Base-by-base conservation (phyloP, 1,140 invertebrate genomes). In the Leptinotarsa undecemlineata region DNA sequence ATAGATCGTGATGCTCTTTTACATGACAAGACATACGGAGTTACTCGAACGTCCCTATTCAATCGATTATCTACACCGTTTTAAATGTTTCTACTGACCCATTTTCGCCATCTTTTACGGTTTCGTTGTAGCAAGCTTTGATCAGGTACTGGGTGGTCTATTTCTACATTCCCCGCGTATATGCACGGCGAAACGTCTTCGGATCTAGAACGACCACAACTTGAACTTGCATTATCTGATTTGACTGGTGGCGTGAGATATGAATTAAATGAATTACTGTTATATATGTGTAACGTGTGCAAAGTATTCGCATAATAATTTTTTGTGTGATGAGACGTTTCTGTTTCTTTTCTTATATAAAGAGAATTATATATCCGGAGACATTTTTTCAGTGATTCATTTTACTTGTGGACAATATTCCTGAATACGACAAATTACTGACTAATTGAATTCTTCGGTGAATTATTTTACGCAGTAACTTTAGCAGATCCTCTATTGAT, bases 1-100 rank as follows among this genome's bases (percentile, higher is more conserved):
- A 71, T 67, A 67, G 64, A 67, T 67, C 64, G 64, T 67, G 64
- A 67, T 67, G 64, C 33, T 26, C 64, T 67, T 67, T 67, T 67
- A 67, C 64, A 67, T 67, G 64, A 67, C 64, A 67, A 19, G 33
- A 67, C 64, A 26, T 67, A 67, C 64, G 64, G 17, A 67, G 19
- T 23, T 21, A 67, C 64, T 26, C n/a, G 64, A 67, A 67, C 64
- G 64, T 42, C 64, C 64, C 64, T 42, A 57, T 67, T 67, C 33
- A 67, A 67, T 67, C 64, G 64, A 67, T 67, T 67, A 67, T 63
- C 61, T 63, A 63, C 61, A 63, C 64, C 17, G 26, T 67, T 67
- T 67, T 67, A 67, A 67, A 67, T 67, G 33, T 67, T 57, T 57
- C 51, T 57, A 57, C 51, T 57, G 51, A 19, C 51, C 51, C 51